Percentiles rank a stretch among this genome's conserved stretches.
Conservation (phyloP, 2,888 invertebrate species). For the Drosophila subsilvestris region DNA sequence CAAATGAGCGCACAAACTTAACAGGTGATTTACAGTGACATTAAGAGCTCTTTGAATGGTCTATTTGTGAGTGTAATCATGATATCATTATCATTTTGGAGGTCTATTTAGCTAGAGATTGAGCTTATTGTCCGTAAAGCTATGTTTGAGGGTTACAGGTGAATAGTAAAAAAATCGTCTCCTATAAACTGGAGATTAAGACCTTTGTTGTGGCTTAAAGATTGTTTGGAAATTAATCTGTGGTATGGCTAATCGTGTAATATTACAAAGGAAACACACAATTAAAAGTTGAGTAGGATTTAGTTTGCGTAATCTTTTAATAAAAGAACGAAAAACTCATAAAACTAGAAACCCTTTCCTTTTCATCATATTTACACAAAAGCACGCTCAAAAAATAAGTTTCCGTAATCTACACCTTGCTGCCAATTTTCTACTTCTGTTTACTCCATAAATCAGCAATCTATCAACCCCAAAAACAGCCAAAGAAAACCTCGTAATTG, state of each 20-base stretch:
- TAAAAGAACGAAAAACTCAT: too few relatives aligned
- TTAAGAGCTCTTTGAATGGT: conserved; percentile 14
- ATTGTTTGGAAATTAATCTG: background rate
- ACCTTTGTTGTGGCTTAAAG: background rate
- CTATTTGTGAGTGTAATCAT: conserved; percentile 23
- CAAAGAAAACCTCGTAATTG: background rate
- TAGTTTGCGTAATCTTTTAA: too few relatives aligned
- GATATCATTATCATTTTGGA: background rate
- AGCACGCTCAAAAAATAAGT: background rate
- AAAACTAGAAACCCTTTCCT: too few relatives aligned
- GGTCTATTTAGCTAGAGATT: background rate
- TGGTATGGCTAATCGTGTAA: too few relatives aligned
- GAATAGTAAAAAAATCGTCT: background rate
- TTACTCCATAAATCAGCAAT: background rate
- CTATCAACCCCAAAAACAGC: background rate
- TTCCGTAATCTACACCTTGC: background rate
- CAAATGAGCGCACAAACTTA: conserved; percentile 43
- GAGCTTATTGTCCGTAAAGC: background rate
- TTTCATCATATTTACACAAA: too few relatives aligned
- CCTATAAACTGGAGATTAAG: background rate
- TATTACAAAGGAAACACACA: background rate
- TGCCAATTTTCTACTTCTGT: background rate
- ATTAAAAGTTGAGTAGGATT: background rate
- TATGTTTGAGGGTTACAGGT: background rate
- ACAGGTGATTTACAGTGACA: conserved; percentile 43